These are phyloP conservation scores for Teleopsis dalmanni DNA, from an alignment of 1,140 invertebrate species.

Conservation along the genomic window DNA sequence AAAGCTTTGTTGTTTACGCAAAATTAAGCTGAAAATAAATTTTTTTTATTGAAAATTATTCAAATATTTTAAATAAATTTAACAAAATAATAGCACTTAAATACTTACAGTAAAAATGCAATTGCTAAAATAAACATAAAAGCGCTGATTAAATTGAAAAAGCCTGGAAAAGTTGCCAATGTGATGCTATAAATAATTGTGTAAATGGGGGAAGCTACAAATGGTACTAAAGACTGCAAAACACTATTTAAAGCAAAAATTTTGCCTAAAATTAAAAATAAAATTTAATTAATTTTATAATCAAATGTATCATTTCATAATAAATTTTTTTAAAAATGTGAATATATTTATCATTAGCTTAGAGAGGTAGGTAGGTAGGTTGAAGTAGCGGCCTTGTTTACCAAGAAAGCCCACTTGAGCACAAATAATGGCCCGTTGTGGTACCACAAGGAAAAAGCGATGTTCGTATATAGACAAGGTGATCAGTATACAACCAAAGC, in stretches of 20 bases:
- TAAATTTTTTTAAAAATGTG: too few species aligned
- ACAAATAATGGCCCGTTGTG: too few species aligned
- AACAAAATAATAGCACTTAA: constrained; percentile 4
- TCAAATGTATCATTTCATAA: too few species aligned
- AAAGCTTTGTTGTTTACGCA: constrained; percentile 19
- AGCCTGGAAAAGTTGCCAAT: constrained; percentile 47
- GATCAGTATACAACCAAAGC: too few species aligned
- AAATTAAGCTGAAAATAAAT: constrained; percentile 21
- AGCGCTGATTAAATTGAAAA: constrained; percentile 50
- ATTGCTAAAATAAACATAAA: constrained; percentile 29
- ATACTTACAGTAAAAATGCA: constrained; percentile 47
- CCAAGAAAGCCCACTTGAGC: too few species aligned
- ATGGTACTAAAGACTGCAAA: constrained; percentile 52
- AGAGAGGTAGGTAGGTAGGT: too few species aligned
- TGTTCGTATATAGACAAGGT: too few species aligned
- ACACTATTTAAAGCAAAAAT: constrained; percentile 54
- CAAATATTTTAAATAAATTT: neutral
- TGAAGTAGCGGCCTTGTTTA: too few species aligned
- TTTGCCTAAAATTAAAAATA: constrained; percentile 42
- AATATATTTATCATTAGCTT: too few species aligned
- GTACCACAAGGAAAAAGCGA: too few species aligned
- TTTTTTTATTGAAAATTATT: neutral
- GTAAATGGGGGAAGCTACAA: constrained; percentile 54
- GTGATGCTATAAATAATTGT: constrained; percentile 53
- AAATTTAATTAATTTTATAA: too few species aligned